Base-by-base conservation (phyloP, 2,797 vertebrate genomes). In the Lepilemur ruficaudatus region DNA sequence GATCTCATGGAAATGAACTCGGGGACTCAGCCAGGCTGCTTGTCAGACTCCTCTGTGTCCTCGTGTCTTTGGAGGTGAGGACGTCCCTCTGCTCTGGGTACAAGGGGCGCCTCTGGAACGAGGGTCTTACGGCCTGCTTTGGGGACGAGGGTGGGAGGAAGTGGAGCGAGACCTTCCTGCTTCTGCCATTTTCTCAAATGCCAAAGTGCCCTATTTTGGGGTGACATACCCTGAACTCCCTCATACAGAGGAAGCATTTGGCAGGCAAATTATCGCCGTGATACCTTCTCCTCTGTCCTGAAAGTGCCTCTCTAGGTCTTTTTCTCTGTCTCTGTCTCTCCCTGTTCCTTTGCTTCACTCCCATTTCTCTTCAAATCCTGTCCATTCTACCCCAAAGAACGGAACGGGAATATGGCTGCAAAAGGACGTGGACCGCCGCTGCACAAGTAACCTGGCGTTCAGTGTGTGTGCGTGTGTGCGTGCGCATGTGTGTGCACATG, bases 211-310 rank as follows among this genome's bases (percentile, higher is more conserved):
- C 4, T 23, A 8, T n/a, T 13, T 23, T 28, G 52, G 52, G 76
- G 52, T 7, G 4, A 32, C 4, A 0, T 5, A 13, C 35, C 55
- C 67, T 25, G 67, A 75, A 30, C 57, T 15, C 38, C 78, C n/a
- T 18, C 11, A 10, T 3, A 41, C 55, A 91, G 86, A 67, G 92
- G 89, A 59, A 50, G 93, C 12, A 2, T 81, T 93, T 78, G 86
- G 92, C 84, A 81, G 52, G 96, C 78, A 94, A 10, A 73, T 82
- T 50, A 52, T 50, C 11, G 1, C 97, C 98, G 94, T 59, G 90
- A 89, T 90, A 57, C 0, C 0, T 97, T 96, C 96, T 69, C 13
- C 90, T 85, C 96, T 65, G 78, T 89, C 14, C 90, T 78, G 96
- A 87, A 95, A 91, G 97, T 2, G 4, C 8, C 57, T 41, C 18